Evolutionary conservation across 2,888 invertebrate species (phyloP), one percentile per base, ranked within the genome.

Genomic region (Athalia rosae): DNA sequence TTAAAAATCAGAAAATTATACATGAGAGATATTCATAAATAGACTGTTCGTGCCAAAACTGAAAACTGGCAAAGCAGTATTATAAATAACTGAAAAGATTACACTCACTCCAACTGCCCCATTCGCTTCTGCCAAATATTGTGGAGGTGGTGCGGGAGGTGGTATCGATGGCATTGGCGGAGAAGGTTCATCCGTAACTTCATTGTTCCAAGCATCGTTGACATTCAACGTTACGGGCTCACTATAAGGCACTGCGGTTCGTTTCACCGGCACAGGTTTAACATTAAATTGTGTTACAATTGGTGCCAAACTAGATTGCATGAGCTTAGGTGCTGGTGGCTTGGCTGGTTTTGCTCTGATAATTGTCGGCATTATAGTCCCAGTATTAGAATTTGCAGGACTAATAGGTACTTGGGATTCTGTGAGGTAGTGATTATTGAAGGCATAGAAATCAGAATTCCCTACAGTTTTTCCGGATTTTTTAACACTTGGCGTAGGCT

Each of bases 101-200:
- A 28, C 28, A 28, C 28, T 28, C 28, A 28, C 28, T 28, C 28
- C 28, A 2, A 28, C 28, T 28, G 28, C 28, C 2, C 28, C 43
- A 61, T 45, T 84, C 41, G 87, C 77, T 53, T 87, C 85, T 1
- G 84, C 76, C 11, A 90, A 82, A 78, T 85, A 89, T 76, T 91
- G 89, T 28, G 89, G 88, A 0, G 95, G 95, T 3, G 95, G 95
- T 62, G 95, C 94, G 1, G 96, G 96, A 3, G 96, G 95, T 6
- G 96, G 95, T 81, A 94, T 92, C 59, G 92, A 92, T 7, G 96
- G 96, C 95, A 96, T 96, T 0, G 96, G 96, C 0, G 94, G 95
- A 41, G 95, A 95, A 2, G 91, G 88, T 80, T 93, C 92, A 15
- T 83, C 82, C 59, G 82, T 77, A 7, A 63, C 78, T 74, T 81